Base-by-base conservation (phyloP, 2,888 invertebrate genomes). In the Ichneumon xanthorius region DNA sequence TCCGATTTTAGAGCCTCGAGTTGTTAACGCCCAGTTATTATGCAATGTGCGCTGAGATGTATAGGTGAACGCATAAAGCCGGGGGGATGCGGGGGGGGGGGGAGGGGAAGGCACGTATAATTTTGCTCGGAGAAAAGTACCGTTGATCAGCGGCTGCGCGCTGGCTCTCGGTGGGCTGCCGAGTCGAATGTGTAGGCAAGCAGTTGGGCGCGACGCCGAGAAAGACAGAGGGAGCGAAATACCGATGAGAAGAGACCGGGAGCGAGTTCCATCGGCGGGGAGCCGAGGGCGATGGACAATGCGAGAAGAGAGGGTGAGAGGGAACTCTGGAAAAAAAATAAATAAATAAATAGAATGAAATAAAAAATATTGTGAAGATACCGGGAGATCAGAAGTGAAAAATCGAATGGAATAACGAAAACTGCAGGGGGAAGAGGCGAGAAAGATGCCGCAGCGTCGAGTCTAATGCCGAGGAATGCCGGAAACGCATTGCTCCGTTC, bases 71-170 rank as follows among this genome's bases (percentile, higher is more conserved):
- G 80, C 50, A 55, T 50, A 75, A 61, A 22, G 50, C 16, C 63
- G 73, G 50, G 53, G 67, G 80, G 71, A 71, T 30, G 19, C 53
- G 40, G 40, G 71, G 50, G 55, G 86, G 53, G 58, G 83, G 86
- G 81, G 86, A 86, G 84, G 82, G 80, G 86, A 33, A 33, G 82
- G 86, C 86, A 80, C 77, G 89, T 89, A 87, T 90, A 90, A 91
- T 90, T 92, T 91, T 77, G 88, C 90, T 91, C 89, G 85, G 80
- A 88, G 86, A 89, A 80, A 86, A 90, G 91, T 92, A 92, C 92
- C 92, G 92, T 92, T 92, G 86, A 85, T 88, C 88, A 87, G 40
- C 82, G 78, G 83, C 88, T 87, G 87, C 86, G 88, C 85, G 89
- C 87, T 85, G 86, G 80, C 81, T 85, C 75, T 65, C 55, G 26